Percentiles rank a stretch among this genome's conserved stretches.
Conservation (phyloP, 2,888 invertebrate genomes). For the Melangyna quadrimaculata region DNA sequence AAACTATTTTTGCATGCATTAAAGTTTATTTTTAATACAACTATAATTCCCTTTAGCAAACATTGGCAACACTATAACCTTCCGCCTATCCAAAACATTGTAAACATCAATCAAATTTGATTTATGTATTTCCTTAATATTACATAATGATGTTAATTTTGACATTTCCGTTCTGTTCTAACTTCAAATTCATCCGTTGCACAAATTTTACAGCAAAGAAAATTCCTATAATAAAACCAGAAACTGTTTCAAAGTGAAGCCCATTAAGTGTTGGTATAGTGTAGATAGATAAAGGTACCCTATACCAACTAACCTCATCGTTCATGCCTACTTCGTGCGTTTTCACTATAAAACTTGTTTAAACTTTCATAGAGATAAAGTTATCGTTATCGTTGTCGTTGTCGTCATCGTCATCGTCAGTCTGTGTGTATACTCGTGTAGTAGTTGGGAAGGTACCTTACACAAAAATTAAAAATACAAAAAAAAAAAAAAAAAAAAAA, state of each 20-base stretch:
- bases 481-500: too few relatives aligned
- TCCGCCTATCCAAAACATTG: not conserved
- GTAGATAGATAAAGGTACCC: conserved; percentile 15
- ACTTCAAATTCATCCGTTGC: conserved; percentile 38
- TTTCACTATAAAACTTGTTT: conserved; percentile 50
- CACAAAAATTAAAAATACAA: conserved; percentile 2
- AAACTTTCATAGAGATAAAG: conserved; percentile 58
- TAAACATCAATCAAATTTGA: not conserved
- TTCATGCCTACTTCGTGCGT: conserved; percentile 20
- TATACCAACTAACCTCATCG: not conserved
- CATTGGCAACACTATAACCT: too few relatives aligned
- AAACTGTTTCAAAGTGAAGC: conserved; percentile 40
- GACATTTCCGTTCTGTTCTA: conserved; percentile 36
- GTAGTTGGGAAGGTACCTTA: not conserved
- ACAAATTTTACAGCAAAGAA: not conserved
- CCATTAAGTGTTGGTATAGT: conserved; percentile 43
- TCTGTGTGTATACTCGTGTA: not conserved
- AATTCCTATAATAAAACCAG: not conserved
- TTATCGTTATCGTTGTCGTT: not conserved
- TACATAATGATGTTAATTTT: conserved; percentile 26
- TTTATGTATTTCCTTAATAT: not conserved
- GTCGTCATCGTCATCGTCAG: not conserved
- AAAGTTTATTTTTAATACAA: too few relatives aligned
- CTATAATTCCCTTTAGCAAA: too few relatives aligned
- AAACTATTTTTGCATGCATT: too few relatives aligned